phyloP scores from a whole-genome alignment of 2,888 invertebrate genomes.

The Aleiodes testaceus region DNA sequence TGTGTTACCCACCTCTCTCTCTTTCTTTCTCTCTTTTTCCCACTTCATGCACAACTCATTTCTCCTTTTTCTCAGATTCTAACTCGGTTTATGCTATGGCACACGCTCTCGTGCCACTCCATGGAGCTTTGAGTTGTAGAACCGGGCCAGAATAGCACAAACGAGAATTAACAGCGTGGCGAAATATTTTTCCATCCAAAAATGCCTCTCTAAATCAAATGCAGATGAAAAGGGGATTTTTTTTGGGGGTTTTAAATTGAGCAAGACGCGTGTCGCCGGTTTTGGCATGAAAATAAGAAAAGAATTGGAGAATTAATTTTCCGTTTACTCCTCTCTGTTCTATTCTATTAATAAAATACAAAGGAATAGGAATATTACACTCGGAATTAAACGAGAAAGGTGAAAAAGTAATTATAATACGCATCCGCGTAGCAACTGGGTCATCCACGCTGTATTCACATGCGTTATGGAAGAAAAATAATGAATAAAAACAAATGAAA shows the following conservation, averaged over 20 bases:
- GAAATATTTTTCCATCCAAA: too few species aligned
- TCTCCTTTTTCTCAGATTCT: neutral
- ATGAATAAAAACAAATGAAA: neutral
- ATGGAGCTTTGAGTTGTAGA: too few species aligned
- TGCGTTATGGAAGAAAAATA: conserved; percentile 12
- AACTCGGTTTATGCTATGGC: too few species aligned
- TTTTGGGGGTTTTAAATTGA: too few species aligned
- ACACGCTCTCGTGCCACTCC: too few species aligned
- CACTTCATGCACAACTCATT: conserved; percentile 21
- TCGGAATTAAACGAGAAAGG: neutral
- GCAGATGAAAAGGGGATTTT: too few species aligned
- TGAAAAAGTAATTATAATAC: conserved; percentile 29
- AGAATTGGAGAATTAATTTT: too few species aligned
- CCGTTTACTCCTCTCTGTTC: neutral
- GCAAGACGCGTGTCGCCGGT: too few species aligned
- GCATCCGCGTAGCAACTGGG: conserved; percentile 29
- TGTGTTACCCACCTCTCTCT: conserved; percentile 26
- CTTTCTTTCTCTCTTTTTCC: conserved; percentile 12
- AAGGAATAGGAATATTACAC: neutral
- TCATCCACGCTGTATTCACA: conserved; percentile 18
- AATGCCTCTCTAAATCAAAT: too few species aligned
- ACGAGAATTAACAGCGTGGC: too few species aligned
- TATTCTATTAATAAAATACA: neutral
- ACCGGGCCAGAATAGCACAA: too few species aligned
- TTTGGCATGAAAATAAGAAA: too few species aligned